phyloP scores from a whole-genome alignment of 2,888 invertebrate species.

The Suillia variegata region DNA sequence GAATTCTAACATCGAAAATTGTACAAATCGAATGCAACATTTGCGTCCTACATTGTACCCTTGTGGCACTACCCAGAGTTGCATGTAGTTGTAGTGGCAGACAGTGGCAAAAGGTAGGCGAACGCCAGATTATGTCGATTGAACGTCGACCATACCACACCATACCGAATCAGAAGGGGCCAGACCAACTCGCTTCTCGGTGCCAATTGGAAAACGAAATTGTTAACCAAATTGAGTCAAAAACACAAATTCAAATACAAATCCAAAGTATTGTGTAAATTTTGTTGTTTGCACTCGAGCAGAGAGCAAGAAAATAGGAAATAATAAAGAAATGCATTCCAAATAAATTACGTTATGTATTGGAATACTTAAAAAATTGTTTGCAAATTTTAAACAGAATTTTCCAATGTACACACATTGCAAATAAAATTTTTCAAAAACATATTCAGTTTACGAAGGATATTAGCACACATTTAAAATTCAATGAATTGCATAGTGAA shows the following conservation, averaged over 20 bases:
- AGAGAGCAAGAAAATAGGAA: background rate
- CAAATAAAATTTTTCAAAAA: no score
- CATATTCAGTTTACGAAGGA: no score
- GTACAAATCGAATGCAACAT: background rate
- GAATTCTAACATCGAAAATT: background rate
- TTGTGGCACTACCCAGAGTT: background rate
- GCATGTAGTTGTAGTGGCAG: background rate
- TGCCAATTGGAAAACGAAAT: background rate
- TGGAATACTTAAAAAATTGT: no score
- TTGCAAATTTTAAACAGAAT: no score
- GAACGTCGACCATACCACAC: no score
- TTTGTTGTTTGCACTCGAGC: background rate
- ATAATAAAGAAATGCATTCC: no score
- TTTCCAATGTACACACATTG: no score
- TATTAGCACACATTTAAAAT: no score
- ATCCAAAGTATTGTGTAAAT: background rate
- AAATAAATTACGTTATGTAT: no score
- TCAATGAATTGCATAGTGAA: no score
- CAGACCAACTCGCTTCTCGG: background rate
- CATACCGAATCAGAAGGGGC: no score
- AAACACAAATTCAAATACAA: background rate
- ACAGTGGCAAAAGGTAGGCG: background rate
- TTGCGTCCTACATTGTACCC: background rate
- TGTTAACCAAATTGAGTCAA: background rate
- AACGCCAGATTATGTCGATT: no score